Base-by-base conservation (phyloP, 2,797 vertebrate genomes). In the Ceryle rudis region DNA sequence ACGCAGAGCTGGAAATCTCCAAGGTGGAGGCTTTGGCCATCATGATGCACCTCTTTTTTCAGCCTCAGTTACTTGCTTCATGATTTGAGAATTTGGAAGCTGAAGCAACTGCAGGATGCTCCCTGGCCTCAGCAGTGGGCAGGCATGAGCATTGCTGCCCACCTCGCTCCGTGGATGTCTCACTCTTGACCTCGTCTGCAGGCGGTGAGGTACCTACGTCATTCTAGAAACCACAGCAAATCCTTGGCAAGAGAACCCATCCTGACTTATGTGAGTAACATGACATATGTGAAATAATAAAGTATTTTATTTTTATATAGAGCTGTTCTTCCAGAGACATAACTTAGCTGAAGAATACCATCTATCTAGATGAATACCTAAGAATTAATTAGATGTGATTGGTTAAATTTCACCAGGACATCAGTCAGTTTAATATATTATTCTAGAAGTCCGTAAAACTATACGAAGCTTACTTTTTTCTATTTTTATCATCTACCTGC, bases 401-500 rank as follows among this genome's bases (percentile, higher is more conserved):
- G 52, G 64, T 21, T 75, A 67, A 65, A 44, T 96, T 94, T 92
- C 52, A 93, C 35, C 10, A 26, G 61, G 13, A 7, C 5, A 74
- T 55, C 65, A 26, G 57, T 80, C 37, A 71, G 62, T 29, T 55
- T 80, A 70, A 89, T 69, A 78, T 52, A 66, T 96, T 94, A 97
- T 94, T 96, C 57, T 91, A 89, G 75, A 64, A 90, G 93, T 60
- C 35, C 7, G 74, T 77, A 92, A 44, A 66, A 81, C 49, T 82
- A 80, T 20, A 80, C 31, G 67, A 89, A 71, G 17, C 55, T 94
- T 49, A 28, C 65, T 85, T 92, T 84, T 64, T 74, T 16, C 44
- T 94, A 66, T 88, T 94, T 93, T 97, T 96, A 74, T 92, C 92
- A 73, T 90, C 65, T 72, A 93, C 52, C 65, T 70, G 69, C 47